Percentiles rank a stretch among this genome's conserved stretches.
These are phyloP conservation scores for Dysmachus trigonus DNA, from an alignment of 2,888 invertebrate genomes.

Conservation along the genomic window DNA sequence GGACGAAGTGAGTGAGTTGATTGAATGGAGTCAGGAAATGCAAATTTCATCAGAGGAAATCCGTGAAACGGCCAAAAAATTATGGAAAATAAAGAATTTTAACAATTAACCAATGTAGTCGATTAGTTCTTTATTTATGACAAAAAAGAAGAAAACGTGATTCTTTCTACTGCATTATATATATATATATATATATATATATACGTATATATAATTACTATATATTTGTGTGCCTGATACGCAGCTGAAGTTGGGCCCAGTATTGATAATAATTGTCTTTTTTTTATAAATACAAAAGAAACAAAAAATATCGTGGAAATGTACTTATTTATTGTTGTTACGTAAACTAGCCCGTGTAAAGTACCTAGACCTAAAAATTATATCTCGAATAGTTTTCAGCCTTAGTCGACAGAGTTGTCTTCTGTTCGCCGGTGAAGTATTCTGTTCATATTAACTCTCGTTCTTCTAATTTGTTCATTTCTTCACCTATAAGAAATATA, in stretches of 20 bases:
- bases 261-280: background rate
- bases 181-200: background rate
- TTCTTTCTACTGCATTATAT: background rate
- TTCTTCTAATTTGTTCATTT: background rate
- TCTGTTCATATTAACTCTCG: background rate
- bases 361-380: background rate
- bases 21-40: slow-evolving; percentile 49
- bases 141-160: background rate
- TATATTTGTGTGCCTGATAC: background rate
- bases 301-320: background rate
- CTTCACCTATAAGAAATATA: background rate
- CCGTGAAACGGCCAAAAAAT: slow-evolving; percentile 45
- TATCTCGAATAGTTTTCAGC: background rate
- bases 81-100: slow-evolving; percentile 43
- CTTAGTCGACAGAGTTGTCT: background rate
- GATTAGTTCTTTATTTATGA: background rate
- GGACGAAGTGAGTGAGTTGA: slow-evolving; percentile 48
- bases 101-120: slow-evolving; percentile 25
- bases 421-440: background rate
- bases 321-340: background rate
- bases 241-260: background rate
- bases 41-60: slow-evolving; percentile 48
- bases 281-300: background rate
- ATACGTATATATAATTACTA: too few relatives aligned
- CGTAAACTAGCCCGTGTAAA: background rate